Base-by-base conservation (phyloP, 1,140 invertebrate genomes). In the Latrodectus geometricus region DNA sequence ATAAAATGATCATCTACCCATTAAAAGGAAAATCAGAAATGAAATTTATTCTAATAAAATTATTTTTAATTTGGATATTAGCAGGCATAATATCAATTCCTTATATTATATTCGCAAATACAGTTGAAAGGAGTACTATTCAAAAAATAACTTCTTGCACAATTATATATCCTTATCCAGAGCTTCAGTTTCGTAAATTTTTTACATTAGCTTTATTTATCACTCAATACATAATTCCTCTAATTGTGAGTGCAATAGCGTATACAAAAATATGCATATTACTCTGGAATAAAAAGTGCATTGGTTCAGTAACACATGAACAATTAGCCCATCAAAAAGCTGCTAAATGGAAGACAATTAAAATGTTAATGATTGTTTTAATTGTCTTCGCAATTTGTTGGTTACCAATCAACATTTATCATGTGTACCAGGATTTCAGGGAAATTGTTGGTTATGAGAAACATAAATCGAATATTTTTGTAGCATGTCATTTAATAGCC, bases 341-440 rank as follows among this genome's bases (percentile, higher is more conserved):
- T 50, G 88, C 89, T 15, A 91, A 91, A 89, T 88, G 89, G 76
- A 90, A 92, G 90, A 92, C 92, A 83, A 91, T 93, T 66, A 92
- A 92, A 89, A 93, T 93, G 92, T 90, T 93, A 77, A 91, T 92
- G 8, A 72, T 91, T n/a, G 92, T 93, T n/a, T 92, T 93, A 0
- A 88, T 91, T 4, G 90, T 92, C 54, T 93, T 93, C 89, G 91
- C 92, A 8, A 79, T 92, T 0, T 93, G 92, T 83, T 93, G 92
- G 92, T 89, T 93, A 11, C 93, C 93, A 8, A 89, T 93, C 0
- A 92, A 93, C 88, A 86, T 90, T n/a, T 91, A 92, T 78, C 92
- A 92, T 48, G 68, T 93, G 14, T 89, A 91, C 4, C 91, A 91
- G 14, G 91, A 92, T 87, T 89, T 90, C n/a, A 87, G 90, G 72